Evolutionary conservation across 2,888 invertebrate species (phyloP).

Genomic region (Bimastos eiseni): DNA sequence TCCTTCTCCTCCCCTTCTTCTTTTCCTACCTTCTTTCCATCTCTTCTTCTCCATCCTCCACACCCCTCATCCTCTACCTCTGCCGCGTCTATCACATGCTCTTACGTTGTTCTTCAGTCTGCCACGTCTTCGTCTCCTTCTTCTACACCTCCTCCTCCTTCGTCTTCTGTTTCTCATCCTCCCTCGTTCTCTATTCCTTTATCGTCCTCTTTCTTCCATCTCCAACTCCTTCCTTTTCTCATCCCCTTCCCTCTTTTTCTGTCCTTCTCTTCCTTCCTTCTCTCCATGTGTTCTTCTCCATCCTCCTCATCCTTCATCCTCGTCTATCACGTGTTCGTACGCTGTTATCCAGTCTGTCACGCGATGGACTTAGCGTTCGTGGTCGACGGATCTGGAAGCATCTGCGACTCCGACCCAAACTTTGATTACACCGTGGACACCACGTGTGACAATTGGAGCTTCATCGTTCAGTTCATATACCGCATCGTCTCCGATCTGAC

Average conservation of each 20-base stretch:
- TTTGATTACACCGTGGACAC: conserved; percentile 21
- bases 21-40: neutral
- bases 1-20: neutral
- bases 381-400: neutral
- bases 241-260: too few relatives aligned
- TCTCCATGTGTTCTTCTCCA: neutral
- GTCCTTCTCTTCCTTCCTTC: neutral
- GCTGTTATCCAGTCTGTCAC: neutral
- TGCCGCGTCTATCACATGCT: too few relatives aligned
- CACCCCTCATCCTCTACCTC: neutral
- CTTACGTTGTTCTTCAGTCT: too few relatives aligned
- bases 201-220: too few relatives aligned
- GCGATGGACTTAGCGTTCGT: neutral
- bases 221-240: too few relatives aligned
- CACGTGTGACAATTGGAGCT: conserved; percentile 28
- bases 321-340: too few relatives aligned
- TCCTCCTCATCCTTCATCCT: neutral
- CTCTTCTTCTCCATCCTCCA: neutral
- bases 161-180: neutral
- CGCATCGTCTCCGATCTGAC: neutral
- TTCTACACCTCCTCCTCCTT: neutral
- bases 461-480: neutral
- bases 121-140: too few relatives aligned
- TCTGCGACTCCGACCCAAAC: neutral
- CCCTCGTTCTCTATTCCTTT: neutral